Base-by-base conservation (phyloP, 2,888 invertebrate species). In the Chirona hameri region DNA sequence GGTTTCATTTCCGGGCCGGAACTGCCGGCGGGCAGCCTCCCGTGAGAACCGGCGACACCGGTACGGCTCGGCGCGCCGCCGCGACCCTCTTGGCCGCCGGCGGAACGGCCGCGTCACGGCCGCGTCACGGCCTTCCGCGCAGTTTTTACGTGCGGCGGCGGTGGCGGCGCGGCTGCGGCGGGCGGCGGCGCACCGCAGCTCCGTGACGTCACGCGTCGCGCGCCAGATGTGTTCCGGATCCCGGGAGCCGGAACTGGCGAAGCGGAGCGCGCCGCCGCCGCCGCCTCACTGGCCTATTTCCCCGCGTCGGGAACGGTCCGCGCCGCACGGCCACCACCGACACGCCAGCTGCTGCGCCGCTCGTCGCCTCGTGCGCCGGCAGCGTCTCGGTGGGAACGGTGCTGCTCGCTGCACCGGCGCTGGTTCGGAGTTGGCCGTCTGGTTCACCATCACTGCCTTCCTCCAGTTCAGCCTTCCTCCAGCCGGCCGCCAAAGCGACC, bases 251-350 rank as follows among this genome's bases (percentile, higher is more conserved):
- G 72, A 72, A 72, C 72, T 72, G 72, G 0, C 27, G 72, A 18
- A 18, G 72, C 31, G 72, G 18, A 72, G 72, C 72, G 29, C 29
- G 18, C 27, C 29, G 27, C 69, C 14, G 69, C 29, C 14, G 69
- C 29, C 27, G 72, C 72, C 72, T 18, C 72, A 72, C 31, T 72
- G 72, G 72, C 72, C 72, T 72, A 72, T 72, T 72, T 69, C 69
- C 72, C 31, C 18, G 31, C 72, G 72, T 4, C 2, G 18, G 14
- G 18, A 72, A 72, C 72, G 72, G 72, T 72, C 72, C 72, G 72
- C 31, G 69, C 7, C 69, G 14, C 27, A 9, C 14, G 27, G 27
- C 10, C 69, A 27, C 27, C 69, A 10, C 10, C 69, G 29, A 18
- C 18, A 52, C 52, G 29, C 15, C 69, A 29, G 69, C 27, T 69